Conservation (phyloP, 2,888 invertebrate species). For the Sminthurinus aureus region DNA sequence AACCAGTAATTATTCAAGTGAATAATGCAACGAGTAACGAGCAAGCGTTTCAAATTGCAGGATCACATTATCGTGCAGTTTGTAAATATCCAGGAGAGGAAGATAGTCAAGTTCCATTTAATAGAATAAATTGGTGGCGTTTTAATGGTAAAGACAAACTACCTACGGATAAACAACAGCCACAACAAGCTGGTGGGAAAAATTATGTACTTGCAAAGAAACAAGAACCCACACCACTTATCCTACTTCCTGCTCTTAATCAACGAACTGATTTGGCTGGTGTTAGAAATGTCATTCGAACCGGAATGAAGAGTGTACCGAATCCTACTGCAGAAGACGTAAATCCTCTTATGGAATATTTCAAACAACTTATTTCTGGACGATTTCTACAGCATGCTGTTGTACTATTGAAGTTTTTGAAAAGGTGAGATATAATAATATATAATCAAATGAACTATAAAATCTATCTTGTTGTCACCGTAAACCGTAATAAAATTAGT, state of each 20-base stretch:
- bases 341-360: conserved; percentile 22
- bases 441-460: too few relatives aligned
- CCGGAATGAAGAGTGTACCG: neutral
- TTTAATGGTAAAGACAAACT: conserved; percentile 21
- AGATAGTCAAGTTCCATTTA: neutral
- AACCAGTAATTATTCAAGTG: neutral
- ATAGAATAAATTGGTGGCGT: conserved; percentile 36
- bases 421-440: too few relatives aligned
- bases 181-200: neutral
- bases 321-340: conserved; percentile 21
- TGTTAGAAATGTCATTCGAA: conserved; percentile 13
- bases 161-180: conserved; percentile 2
- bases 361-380: conserved; percentile 24
- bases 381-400: conserved; percentile 12
- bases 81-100: neutral
- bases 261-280: conserved; percentile 13
- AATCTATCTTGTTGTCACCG: neutral
- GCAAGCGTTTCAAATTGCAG: too few relatives aligned
- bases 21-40: neutral
- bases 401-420: conserved; percentile 27
- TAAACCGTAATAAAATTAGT: neutral
- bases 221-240: neutral
- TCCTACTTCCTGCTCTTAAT: conserved; percentile 19
- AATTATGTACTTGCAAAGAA: conserved; percentile 12
- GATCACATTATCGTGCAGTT: conserved; percentile 8